A percentile compares a stretch with the other conserved stretches of the same genome.
Conservation (phyloP, 2,888 invertebrate species). For the Orchesellides sinensis region DNA sequence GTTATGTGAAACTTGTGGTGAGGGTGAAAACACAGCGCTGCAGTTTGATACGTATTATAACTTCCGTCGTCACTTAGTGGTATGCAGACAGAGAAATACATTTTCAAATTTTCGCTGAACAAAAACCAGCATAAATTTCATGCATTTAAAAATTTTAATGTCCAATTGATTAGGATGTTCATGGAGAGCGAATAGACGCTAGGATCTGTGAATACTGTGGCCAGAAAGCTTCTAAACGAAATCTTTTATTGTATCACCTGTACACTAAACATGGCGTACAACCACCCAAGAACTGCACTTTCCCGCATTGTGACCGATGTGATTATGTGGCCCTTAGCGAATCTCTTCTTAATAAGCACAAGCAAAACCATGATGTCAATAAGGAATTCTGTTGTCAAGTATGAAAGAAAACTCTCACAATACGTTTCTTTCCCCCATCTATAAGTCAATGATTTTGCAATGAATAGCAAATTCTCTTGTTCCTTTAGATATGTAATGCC, state of each 20-base stretch:
- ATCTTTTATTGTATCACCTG: conserved; percentile 87
- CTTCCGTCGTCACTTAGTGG: conserved; percentile 86
- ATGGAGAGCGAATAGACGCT: conserved; percentile 72
- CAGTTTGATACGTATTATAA: conserved; percentile 88
- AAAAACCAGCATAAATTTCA: conserved; percentile 77
- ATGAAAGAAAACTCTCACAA: conserved; percentile 24
- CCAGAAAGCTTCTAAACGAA: conserved; percentile 84
- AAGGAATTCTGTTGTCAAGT: conserved; percentile 73
- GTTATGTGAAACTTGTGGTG: conserved; percentile 87
- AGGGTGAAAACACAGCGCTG: conserved; percentile 81
- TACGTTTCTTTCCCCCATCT: neutral
- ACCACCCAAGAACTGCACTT: conserved; percentile 84
- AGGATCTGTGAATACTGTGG: conserved; percentile 92
- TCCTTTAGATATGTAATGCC: conserved; percentile 79
- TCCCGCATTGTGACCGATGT: conserved; percentile 88
- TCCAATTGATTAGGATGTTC: conserved; percentile 64
- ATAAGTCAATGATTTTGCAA: neutral
- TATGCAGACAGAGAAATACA: conserved; percentile 40
- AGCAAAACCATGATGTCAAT: conserved; percentile 80
- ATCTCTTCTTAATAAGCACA: conserved; percentile 84
- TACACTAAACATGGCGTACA: conserved; percentile 87
- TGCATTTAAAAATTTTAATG: neutral
- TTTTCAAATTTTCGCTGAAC: conserved; percentile 75
- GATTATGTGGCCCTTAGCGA: conserved; percentile 87
- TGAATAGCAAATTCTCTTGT: neutral